Evolutionary conservation across 1,140 invertebrate genomes (phyloP), one percentile per base, ranked within the genome.

Genomic region (Arion vulgaris): DNA sequence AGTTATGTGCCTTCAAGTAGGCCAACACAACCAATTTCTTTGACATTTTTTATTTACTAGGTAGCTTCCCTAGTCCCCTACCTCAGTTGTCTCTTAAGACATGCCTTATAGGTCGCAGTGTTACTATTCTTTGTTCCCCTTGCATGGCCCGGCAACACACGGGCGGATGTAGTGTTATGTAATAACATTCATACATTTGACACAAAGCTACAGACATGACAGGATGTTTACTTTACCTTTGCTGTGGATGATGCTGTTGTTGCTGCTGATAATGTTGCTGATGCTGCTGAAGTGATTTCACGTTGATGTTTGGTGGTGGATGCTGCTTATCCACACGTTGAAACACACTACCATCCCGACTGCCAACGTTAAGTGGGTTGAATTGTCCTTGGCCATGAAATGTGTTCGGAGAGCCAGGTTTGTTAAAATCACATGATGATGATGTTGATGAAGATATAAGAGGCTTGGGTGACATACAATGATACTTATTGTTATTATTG

Each of bases 291-390:
- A 80, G 15, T 41, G 66, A 49, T 41, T 90, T 89, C 34, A 90
- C 87, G 82, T 89, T 90, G 23, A 90, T 86, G 85, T 89, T 89
- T 45, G 73, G 17, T 34, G 90, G 89, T 11, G 88, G 87, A 41
- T 26, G 41, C 38, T 85, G 87, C 49, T 88, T 83, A 34, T 88
- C 88, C 17, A 86, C 82, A n/a, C 80, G 87, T 57, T 88, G 82
- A 34, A 87, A 87, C 17, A 86, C 82, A n/a, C 80, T 26, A 15
- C 69, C 71, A 39, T 81, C 80, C 41, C 68, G 26, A 11, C 32
- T 17, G 1, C 80, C 71, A 26, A 51, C 17, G 5, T 41, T 28
- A 2, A 17, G 45, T 19, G 62, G 38, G 1, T 17, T 51, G 1
- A 38, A 45, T 7, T 80, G 66, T 0, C 49, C 45, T 23, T 81